Evolutionary conservation across 2,888 invertebrate species (phyloP), one percentile per base, ranked within the genome.

Genomic region (Perizoma flavofasciatum): DNA sequence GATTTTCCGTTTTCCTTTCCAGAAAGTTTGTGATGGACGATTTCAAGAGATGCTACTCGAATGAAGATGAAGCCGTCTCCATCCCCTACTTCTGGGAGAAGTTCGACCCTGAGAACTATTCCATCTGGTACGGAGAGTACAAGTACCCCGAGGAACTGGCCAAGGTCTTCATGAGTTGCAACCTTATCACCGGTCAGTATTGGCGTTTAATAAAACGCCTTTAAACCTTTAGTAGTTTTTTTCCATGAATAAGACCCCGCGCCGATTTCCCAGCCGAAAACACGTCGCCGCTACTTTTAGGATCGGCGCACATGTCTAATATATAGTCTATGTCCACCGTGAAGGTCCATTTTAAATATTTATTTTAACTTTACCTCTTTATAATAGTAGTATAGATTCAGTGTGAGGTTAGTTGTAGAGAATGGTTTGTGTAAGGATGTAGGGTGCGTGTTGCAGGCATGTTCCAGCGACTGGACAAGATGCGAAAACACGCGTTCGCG

Each of bases 61-160:
- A 99, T 81, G 97, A 99, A 87, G 98, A 97, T 37, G 98, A 97
- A 81, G 91, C 94, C 6, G 96, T 96, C 81, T 98, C 99, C 59
- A 95, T 99, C 82, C 98, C 99, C 0, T 99, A 98, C 88, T 99
- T 99, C 94, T 99, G 98, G 97, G 95, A 98, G 83, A 97, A 99
- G 89, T 99, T 99, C 82, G 99, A 99, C 88, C 94, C 97, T 6
- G 96, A 98, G 83, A 94, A 98, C 89, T 99, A 98, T 87, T 98
- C 98, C 64, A 98, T 99, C 88, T 99, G 99, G 99, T 95, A 94
- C 69, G 96, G 97, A 54, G 98, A 99, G 93, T 99, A 99, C 94
- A 98, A 98, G 89, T 99, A 97, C 91, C 96, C 96, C 63, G 94
- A 98, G 62, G 99, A 99, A 84, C 94, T 99, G 32, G 93, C 96